Base-by-base conservation (phyloP, 2,888 invertebrate genomes). In the Scaptomyza caliginosa region DNA sequence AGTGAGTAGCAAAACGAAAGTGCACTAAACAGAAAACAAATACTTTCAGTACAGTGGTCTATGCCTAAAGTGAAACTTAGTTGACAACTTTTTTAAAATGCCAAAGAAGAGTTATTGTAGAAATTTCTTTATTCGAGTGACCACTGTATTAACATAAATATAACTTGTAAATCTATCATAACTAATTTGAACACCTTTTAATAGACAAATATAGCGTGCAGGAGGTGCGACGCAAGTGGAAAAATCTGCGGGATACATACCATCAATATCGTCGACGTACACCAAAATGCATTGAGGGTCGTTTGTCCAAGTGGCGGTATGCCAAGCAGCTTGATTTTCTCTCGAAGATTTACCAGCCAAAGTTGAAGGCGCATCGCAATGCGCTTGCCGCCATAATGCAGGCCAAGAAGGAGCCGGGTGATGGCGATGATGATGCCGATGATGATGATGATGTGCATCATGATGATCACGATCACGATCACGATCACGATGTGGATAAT, bases 181-280 rank as follows among this genome's bases (percentile, higher is more conserved):
- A 11, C 4, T 7, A 16, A 45, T 38, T 8, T 4, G 7, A 1
- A 40, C 3, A 16, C 16, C 6, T 21, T 21, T 46, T 30, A 13
- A 28, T n/a, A 62, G 56, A 59, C 34, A 88, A 83, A 60, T 82
- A 89, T 42, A 86, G 89, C 8, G 88, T 90, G 2, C 88, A 84
- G 38, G 90, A 91, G 46, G 90, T 90, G 56, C 80, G 91, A 0
- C 89, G 88, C 11, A 90, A 90, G 65, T 90, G 90, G 90, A 91
- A 90, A 62, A 90, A 91, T 60, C 77, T 90, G 0, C 82, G 91
- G 6, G 90, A 90, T 48, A 90, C 90, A 3, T 90, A 90, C 64
- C 90, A 90, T 64, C 91, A 90, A 55, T 89, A 89, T 62, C 85
- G 89, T 3, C 77, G 90, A 8, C 86, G 90, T 3, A 89, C 90